Evolutionary conservation across 2,797 vertebrate species (phyloP).

Genomic region (Enteromius trimaculatus): DNA sequence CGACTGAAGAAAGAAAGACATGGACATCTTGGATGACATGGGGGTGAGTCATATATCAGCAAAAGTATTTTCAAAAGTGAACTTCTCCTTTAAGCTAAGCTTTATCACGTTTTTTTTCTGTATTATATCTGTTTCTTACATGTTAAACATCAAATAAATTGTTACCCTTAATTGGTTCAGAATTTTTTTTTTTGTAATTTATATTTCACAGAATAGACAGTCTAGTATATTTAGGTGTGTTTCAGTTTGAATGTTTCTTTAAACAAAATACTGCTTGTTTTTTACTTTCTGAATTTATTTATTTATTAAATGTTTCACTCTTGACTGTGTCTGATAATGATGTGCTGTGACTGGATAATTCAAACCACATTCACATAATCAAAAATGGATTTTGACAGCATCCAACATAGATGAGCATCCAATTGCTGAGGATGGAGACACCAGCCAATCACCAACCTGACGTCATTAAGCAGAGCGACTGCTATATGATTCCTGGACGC

Average conservation of each 20-base stretch:
- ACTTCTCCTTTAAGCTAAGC: too few relatives aligned
- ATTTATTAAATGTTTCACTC: neutral
- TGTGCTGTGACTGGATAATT: neutral
- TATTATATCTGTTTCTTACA: neutral
- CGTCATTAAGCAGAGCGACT: conserved; percentile 20
- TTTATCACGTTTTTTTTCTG: neutral
- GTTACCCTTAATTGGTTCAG: too few relatives aligned
- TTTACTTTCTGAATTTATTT: neutral
- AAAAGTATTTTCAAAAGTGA: too few relatives aligned
- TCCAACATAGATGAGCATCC: neutral
- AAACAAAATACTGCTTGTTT: neutral
- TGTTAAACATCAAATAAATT: neutral
- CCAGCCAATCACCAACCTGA: neutral
- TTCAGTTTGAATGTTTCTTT: neutral
- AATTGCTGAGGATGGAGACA: neutral
- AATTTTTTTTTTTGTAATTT: too few relatives aligned
- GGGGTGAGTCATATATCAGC: too few relatives aligned
- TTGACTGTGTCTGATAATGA: neutral
- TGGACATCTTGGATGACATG: too few relatives aligned
- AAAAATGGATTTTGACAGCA: neutral
- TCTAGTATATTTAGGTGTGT: too few relatives aligned
- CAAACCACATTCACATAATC: neutral
- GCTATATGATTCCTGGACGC: neutral
- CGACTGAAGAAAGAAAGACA: too few relatives aligned
- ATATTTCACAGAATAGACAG: too few relatives aligned